Evolutionary conservation across 2,113 vertebrate genomes (phyloP), one percentile per base, ranked within the genome.

Genomic region (Callithrix jacchus): DNA sequence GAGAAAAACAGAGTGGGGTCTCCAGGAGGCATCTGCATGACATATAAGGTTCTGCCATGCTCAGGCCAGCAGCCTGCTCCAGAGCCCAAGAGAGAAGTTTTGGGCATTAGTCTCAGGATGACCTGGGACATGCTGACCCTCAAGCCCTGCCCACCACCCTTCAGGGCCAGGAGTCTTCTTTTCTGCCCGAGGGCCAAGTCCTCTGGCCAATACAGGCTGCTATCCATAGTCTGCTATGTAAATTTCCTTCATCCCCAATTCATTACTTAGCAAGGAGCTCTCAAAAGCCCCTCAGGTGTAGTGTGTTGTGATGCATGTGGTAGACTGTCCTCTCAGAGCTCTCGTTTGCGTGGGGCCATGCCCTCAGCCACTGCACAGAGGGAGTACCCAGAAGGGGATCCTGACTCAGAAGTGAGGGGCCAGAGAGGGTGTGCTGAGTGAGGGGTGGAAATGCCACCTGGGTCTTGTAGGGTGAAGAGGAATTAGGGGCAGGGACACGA

Each of bases 351-450:
- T 42, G n/a, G 11, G 37, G 18, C 13, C 21, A 20, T n/a, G 40
- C 2, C 1, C 0, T 3, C 10, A 9, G 14, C 49, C 4, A 7
- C 47, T 1, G 1, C 0, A 18, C 32, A 61, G 47, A 37, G 52
- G 14, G 23, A 3, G 5, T 27, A 2, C 32, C 49, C 18, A 6
- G n/a, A 16, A 21, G 17, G 47, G 12, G 49, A 0, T 71, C 16
- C 20, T 14, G 45, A 17, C 74, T 25, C 40, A 68, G 58, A 40
- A 2, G 1, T 7, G 52, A 45, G 35, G 32, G 18, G 0, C 11
- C 16, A 37, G 45, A 35, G n/a, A n/a, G 7, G 4, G 5, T 0
- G 16, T 1, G 3, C 2, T 0, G 1, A 45, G 61, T 0, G 1
- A 45, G 61, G 66, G 76, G 27, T 2, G 3, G 70, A 64, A 10